Conservation (phyloP, 2,113 vertebrate genomes). For the Chaenogobius annularis region DNA sequence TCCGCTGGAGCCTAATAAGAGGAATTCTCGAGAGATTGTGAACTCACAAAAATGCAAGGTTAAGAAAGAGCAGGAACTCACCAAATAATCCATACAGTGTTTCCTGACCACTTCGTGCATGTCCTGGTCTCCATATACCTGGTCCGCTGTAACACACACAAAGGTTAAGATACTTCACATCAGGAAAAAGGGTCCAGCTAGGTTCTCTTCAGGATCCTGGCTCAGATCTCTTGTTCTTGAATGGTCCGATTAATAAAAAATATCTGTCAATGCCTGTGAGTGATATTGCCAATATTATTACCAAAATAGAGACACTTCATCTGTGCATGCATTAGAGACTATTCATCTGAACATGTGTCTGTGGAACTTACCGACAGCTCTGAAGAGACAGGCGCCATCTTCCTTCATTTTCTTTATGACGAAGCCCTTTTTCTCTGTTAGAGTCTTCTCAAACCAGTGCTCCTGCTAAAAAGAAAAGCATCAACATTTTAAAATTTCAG, state of each 20-base stretch:
- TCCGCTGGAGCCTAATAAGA: no score
- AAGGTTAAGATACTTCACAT: neutral
- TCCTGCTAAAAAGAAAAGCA: constrained; percentile 80
- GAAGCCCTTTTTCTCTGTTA: constrained; percentile 92
- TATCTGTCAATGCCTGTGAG: no score
- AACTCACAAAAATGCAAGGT: no score
- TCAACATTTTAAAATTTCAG: neutral
- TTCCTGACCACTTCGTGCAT: constrained; percentile 94
- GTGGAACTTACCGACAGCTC: constrained; percentile 85
- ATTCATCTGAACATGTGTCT: no score
- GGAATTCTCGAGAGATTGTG: no score
- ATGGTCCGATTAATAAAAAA: neutral
- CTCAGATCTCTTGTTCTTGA: no score
- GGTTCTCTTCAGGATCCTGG: no score
- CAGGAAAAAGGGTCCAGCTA: no score
- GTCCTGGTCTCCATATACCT: constrained; percentile 92
- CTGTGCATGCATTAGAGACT: no score
- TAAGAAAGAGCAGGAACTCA: constrained; percentile 61
- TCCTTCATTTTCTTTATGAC: constrained; percentile 97
- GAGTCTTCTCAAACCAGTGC: constrained; percentile 91
- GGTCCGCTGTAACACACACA: constrained; percentile 79
- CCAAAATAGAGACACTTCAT: no score
- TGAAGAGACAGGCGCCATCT: constrained; percentile 92
- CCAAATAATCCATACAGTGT: constrained; percentile 94
- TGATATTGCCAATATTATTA: no score